Conservation (phyloP, 2,888 invertebrate genomes). For the Heliconius ismenius region DNA sequence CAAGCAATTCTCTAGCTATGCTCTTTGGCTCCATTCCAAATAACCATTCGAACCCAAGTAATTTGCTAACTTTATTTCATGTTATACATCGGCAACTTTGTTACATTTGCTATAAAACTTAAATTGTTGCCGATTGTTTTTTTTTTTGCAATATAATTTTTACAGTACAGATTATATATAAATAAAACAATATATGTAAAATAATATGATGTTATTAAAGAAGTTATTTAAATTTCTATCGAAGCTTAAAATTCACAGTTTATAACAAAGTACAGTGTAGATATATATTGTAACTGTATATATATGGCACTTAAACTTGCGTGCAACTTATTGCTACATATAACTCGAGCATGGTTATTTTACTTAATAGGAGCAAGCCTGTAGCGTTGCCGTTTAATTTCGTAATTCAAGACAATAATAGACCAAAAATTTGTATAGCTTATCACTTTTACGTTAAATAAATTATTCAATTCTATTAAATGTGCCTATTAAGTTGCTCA, state of each 20-base stretch:
- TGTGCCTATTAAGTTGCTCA: conserved; percentile 41
- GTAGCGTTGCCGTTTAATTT: conserved; percentile 46
- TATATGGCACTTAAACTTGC: conserved; percentile 32
- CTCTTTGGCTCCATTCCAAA: conserved; percentile 65
- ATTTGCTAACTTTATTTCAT: conserved; percentile 68
- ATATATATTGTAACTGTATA: conserved; percentile 12
- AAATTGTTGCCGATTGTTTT: neutral
- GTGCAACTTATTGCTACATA: conserved; percentile 58
- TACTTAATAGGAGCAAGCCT: conserved; percentile 57
- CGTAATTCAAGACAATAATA: conserved; percentile 52
- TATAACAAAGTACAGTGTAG: neutral
- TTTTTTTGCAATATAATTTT: neutral
- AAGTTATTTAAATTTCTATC: neutral
- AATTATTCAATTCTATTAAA: conserved; percentile 45
- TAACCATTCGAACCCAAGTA: conserved; percentile 64
- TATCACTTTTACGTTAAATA: conserved; percentile 43
- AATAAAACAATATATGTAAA: neutral
- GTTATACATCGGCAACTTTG: conserved; percentile 45
- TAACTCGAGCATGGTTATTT: conserved; percentile 67
- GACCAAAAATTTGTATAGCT: conserved; percentile 30
- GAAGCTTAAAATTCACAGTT: neutral
- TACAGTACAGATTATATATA: neutral
- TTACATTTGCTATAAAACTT: conserved; percentile 24
- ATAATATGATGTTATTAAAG: neutral
- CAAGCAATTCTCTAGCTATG: conserved; percentile 60